phyloP scores from a whole-genome alignment of 2,113 vertebrate species.

The Heliornis fulica region DNA sequence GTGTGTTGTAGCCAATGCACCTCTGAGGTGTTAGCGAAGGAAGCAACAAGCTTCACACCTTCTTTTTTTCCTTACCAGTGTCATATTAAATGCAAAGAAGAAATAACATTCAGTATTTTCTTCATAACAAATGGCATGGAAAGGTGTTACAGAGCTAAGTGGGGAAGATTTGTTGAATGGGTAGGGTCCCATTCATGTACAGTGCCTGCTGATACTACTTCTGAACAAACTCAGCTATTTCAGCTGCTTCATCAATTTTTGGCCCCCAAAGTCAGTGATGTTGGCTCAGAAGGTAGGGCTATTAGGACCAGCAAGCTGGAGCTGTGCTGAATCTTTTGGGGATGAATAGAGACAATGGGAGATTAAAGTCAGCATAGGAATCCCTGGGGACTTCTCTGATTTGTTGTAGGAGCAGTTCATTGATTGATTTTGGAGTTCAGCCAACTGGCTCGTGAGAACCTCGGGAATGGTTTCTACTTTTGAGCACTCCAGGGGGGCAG shows the following conservation, averaged over 20 bases:
- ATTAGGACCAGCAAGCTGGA: neutral
- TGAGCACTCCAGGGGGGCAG: neutral
- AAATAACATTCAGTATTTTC: neutral
- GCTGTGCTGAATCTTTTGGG: neutral
- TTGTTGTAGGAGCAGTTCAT: neutral
- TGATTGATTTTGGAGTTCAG: neutral
- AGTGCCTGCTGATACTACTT: neutral
- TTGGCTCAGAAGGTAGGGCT: neutral
- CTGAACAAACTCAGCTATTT: neutral
- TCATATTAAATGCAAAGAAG: neutral
- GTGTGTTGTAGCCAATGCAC: neutral
- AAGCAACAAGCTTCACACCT: neutral
- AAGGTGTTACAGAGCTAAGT: neutral
- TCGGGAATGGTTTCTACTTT: neutral
- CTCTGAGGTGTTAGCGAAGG: neutral
- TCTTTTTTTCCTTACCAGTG: neutral
- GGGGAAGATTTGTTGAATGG: neutral
- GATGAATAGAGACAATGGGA: neutral
- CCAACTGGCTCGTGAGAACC: neutral
- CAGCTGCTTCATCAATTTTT: neutral
- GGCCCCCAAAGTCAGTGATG: neutral
- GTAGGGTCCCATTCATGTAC: neutral
- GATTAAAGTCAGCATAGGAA: neutral
- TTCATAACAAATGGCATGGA: neutral
- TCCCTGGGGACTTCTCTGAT: neutral